Conservation (phyloP, 2,797 vertebrate species). For the Lepilemur ruficaudatus region DNA sequence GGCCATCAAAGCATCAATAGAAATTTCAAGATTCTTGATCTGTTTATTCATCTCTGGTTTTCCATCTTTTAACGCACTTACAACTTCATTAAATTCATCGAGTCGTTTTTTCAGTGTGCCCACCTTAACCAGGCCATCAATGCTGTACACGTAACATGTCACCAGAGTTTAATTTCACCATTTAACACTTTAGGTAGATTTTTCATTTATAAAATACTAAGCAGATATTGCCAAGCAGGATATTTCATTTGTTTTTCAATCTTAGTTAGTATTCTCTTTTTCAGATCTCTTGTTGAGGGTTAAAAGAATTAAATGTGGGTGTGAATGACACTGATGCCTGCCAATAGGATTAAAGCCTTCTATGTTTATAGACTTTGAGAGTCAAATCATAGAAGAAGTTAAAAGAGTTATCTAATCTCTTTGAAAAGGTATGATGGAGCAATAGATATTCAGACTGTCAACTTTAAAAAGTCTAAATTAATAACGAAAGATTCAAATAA, state of each 20-base stretch:
- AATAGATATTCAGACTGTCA: not conserved
- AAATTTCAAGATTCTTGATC: constrained; percentile 90
- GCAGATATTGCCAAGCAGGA: not conserved
- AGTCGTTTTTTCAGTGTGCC: constrained; percentile 91
- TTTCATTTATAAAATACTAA: constrained; percentile 5
- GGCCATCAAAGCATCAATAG: constrained; percentile 89
- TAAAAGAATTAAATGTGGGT: not conserved
- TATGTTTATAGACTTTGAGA: not conserved
- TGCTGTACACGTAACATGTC: constrained; percentile 83
- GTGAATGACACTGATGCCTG: not conserved
- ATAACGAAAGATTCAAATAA: constrained; percentile 2
- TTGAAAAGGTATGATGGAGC: not conserved
- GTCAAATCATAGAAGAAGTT: not conserved
- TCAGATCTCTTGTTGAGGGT: not conserved
- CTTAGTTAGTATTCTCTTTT: not conserved
- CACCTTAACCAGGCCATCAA: constrained; percentile 94
- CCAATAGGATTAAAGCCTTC: not conserved
- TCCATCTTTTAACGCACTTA: constrained; percentile 93
- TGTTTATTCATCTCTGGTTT: constrained; percentile 94
- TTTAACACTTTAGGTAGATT: not conserved
- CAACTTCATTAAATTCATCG: constrained; percentile 93
- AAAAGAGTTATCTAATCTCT: not conserved
- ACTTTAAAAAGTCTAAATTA: constrained; percentile 23
- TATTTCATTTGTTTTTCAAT: not conserved
- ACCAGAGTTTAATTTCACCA: not conserved